These are phyloP conservation scores for Myotis myotis DNA, from an alignment of 2,797 vertebrate genomes.

Conservation along the genomic window DNA sequence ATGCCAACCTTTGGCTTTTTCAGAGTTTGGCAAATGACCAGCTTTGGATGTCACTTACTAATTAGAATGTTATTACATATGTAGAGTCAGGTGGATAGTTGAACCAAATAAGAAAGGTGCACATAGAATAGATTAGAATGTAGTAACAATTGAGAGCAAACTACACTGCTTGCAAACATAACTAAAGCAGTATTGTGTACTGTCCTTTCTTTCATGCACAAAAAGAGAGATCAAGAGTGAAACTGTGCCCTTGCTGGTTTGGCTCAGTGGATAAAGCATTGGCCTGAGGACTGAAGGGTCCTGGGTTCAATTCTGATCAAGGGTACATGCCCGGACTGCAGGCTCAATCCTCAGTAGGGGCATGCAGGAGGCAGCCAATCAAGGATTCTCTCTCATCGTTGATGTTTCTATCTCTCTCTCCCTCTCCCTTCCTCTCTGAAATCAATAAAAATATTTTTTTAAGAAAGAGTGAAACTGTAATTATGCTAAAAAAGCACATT, in stretches of 20 bases:
- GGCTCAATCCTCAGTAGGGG: too few relatives aligned
- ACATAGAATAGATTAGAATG: background rate
- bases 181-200: background rate
- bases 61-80: background rate
- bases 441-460: too few relatives aligned
- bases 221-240: slow-evolving; percentile 53
- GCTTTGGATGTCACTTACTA: background rate
- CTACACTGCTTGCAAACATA: background rate
- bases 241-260: background rate
- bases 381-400: too few relatives aligned
- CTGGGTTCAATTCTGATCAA: too few relatives aligned
- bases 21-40: background rate
- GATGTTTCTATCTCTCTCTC: too few relatives aligned
- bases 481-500: slow-evolving; percentile 21
- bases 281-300: too few relatives aligned
- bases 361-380: too few relatives aligned
- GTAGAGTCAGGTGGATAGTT: background rate
- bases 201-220: background rate
- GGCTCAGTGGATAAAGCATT: too few relatives aligned
- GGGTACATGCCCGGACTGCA: fast-evolving
- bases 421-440: too few relatives aligned
- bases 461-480: background rate
- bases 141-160: background rate
- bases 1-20: background rate
- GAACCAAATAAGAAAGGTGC: background rate